Conservation (phyloP, 2,888 invertebrate species). For the Sesia bembeciformis region DNA sequence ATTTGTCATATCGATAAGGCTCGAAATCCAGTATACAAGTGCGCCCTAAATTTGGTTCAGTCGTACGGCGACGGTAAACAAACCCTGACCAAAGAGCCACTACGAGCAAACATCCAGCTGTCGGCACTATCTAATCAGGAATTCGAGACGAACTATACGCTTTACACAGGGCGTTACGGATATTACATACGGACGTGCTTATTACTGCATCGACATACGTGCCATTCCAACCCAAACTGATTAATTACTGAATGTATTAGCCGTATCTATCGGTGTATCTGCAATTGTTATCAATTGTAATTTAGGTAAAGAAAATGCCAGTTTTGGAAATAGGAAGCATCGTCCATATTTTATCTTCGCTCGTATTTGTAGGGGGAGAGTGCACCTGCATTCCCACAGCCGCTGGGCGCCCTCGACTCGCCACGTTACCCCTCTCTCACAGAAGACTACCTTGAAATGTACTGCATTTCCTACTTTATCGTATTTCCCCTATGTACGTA, state of each 20-base stretch:
- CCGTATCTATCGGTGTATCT: not conserved
- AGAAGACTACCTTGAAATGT: no score
- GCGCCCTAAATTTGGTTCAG: not conserved
- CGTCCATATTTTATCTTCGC: no score
- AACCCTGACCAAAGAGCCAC: not conserved
- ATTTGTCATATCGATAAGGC: no score
- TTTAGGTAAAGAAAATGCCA: no score
- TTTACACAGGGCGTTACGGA: conserved; percentile 9
- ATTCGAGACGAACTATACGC: not conserved
- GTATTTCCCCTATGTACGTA: no score
- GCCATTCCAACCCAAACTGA: not conserved
- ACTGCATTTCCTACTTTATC: no score
- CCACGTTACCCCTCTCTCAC: no score
- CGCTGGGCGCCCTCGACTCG: no score
- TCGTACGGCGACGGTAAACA: not conserved
- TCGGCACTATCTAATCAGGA: not conserved
- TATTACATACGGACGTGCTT: not conserved
- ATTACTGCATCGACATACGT: not conserved
- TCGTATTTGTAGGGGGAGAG: no score
- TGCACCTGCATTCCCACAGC: no score
- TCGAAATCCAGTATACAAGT: not conserved
- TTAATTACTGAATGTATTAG: not conserved
- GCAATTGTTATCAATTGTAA: not conserved
- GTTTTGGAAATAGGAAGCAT: no score
- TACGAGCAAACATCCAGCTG: conserved; percentile 8